Base-by-base conservation (phyloP, 2,797 vertebrate species). In the Phataginus tricuspis region DNA sequence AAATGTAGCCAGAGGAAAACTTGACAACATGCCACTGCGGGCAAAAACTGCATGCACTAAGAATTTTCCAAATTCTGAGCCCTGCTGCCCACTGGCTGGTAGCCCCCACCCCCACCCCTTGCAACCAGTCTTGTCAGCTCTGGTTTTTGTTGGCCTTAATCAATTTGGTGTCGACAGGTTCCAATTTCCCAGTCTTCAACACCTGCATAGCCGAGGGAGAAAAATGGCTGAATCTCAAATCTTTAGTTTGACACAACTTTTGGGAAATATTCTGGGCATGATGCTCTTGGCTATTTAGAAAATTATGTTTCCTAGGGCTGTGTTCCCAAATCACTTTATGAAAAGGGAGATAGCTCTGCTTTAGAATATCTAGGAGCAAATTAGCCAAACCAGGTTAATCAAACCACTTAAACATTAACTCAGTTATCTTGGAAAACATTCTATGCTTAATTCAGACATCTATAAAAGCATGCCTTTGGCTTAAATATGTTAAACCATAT, bases 371-470 rank as follows among this genome's bases (percentile, higher is more conserved):
- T 83, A 71, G 80, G 69, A 95, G 90, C 39, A 96, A 95, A 94
- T 85, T 83, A 96, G 74, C 55, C 85, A 93, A 95, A 88, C 21
- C 94, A 85, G 95, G 93, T 97, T 96, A 86, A 97, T 93, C 90
- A 93, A 91, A 93, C 64, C 91, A 94, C 69, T 96, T 96, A 90
- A 63, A 90, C 1, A 1, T 84, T 82, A 90, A 93, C 90, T 93
- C 63, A 21, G 77, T 63, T 91, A 59, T 78, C 71, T 91, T 78
- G 66, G 69, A 95, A 90, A 91, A 42, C 69, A 4, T 64, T 64
- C 63, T 66, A 29, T 79, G 75, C 90, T 96, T 96, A 95, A 95
- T 96, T 90, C 92, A 97, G 37, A 87, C 29, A 85, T 77, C 34
- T 83, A 89, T 74, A 89, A 93, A 95, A 96, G 63, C 64, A 78